A percentile compares a stretch with the other conserved stretches of the same genome.
These are phyloP conservation scores for Hylaea fasciaria DNA, from an alignment of 2,888 invertebrate genomes.

Conservation along the genomic window DNA sequence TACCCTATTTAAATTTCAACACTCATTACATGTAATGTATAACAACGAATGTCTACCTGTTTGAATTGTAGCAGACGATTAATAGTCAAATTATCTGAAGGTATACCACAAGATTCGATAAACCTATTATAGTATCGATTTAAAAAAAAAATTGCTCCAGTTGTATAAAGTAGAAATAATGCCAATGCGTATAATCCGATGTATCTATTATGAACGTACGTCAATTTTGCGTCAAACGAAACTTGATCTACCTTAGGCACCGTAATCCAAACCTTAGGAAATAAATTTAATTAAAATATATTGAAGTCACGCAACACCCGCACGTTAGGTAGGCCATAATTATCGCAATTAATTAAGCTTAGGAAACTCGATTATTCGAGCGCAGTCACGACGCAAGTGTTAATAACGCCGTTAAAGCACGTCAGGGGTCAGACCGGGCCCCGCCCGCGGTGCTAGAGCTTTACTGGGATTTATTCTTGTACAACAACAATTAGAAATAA, in stretches of 20 bases:
- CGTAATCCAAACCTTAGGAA: conserved; percentile 15
- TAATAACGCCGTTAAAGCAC: conserved; percentile 54
- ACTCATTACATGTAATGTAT: no score
- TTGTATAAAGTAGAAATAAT: no score
- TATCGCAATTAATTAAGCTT: conserved; percentile 71
- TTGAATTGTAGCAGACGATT: no score
- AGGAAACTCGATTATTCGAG: conserved; percentile 65
- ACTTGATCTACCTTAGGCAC: not conserved
- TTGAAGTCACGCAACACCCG: conserved; percentile 48
- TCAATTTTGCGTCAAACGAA: no score
- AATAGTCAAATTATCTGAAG: no score
- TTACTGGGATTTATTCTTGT: conserved; percentile 35
- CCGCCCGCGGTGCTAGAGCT: conserved; percentile 46
- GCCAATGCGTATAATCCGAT: no score
- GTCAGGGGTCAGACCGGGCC: conserved; percentile 53
- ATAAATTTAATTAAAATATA: conserved; percentile 41
- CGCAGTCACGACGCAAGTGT: conserved; percentile 63
- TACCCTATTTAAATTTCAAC: no score
- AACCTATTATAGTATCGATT: no score
- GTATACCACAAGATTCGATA: no score
- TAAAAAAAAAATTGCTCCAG: no score
- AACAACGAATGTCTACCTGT: no score
- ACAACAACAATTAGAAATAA: conserved; percentile 17
- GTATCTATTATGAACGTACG: no score
- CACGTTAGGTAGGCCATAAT: conserved; percentile 56